These are phyloP conservation scores for Aethes cnicana DNA, from an alignment of 2,888 invertebrate genomes.

Conservation along the genomic window DNA sequence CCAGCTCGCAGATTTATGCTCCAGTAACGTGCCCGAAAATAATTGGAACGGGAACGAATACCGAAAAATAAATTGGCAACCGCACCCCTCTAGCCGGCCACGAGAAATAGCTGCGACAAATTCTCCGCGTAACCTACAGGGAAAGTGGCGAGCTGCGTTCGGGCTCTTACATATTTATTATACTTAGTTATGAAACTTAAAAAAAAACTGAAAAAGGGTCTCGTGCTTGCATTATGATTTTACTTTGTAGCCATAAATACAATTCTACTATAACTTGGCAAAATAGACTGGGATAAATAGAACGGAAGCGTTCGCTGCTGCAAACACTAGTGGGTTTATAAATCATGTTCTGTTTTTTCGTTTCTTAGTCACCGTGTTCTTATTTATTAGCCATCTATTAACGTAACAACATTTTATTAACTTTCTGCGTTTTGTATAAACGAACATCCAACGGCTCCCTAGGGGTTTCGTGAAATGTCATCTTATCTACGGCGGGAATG, in stretches of 20 bases:
- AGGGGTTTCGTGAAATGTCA: slow-evolving; percentile 22
- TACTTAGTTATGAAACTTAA: no score
- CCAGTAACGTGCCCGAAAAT: slow-evolving; percentile 75
- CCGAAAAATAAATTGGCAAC: slow-evolving; percentile 75
- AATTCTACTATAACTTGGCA: no score
- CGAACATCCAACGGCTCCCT: slow-evolving; percentile 19
- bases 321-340: no score
- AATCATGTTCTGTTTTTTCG: no score
- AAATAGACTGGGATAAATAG: no score
- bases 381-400: slow-evolving; percentile 2
- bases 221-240: no score
- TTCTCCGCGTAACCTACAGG: slow-evolving; percentile 61
- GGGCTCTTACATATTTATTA: no score
- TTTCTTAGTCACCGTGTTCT: not conserved
- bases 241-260: no score
- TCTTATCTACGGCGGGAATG: slow-evolving; percentile 21
- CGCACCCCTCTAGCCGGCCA: slow-evolving; percentile 45
- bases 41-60: slow-evolving; percentile 77
- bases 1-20: slow-evolving; percentile 58
- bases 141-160: no score
- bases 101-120: slow-evolving; percentile 62
- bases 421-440: slow-evolving; percentile 21
- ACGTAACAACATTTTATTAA: slow-evolving; percentile 8
- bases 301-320: no score
- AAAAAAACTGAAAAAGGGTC: no score